Conservation (phyloP, 2,888 invertebrate species). For the Lithophane semibrunnea region DNA sequence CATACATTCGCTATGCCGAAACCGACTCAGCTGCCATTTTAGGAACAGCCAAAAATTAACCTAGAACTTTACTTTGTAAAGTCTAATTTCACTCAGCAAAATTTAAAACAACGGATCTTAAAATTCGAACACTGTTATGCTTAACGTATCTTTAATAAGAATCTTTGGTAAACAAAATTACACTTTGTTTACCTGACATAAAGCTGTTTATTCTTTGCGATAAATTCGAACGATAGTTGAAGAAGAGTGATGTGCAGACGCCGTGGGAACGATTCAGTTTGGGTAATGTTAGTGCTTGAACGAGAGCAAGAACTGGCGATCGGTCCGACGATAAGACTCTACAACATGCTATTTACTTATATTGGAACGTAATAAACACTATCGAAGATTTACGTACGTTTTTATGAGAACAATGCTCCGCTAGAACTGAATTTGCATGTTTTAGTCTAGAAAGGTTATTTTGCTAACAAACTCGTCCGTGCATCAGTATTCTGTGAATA, state of each 20-base stretch:
- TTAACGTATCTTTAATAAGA: conserved; percentile 74
- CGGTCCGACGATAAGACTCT: conserved; percentile 77
- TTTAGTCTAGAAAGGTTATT: conserved; percentile 43
- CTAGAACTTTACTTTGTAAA: fast-evolving
- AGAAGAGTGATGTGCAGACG: conserved; percentile 83
- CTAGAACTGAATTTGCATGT: conserved; percentile 59
- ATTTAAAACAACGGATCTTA: conserved; percentile 65
- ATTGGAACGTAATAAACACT: conserved; percentile 70
- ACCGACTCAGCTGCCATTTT: conserved; percentile 65
- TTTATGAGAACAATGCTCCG: conserved; percentile 64
- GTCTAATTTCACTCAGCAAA: conserved; percentile 10
- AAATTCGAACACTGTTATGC: conserved; percentile 77
- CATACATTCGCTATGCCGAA: conserved; percentile 78
- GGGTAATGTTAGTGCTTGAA: conserved; percentile 77
- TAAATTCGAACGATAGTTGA: conserved; percentile 65
- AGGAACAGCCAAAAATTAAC: conserved; percentile 29
- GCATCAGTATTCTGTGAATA: conserved; percentile 11
- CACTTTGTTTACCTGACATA: conserved; percentile 55
- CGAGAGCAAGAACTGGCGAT: conserved; percentile 82
- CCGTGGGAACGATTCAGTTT: conserved; percentile 87
- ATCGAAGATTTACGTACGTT: conserved; percentile 61
- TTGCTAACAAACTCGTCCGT: conserved; percentile 3
- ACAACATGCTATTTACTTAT: conserved; percentile 74
- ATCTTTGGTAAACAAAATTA: conserved; percentile 60
- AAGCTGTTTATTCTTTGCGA: conserved; percentile 66